phyloP scores from a whole-genome alignment of 37 sponge, comb jelly and placozoan species.

The Dysidea cf. avara region DNA sequence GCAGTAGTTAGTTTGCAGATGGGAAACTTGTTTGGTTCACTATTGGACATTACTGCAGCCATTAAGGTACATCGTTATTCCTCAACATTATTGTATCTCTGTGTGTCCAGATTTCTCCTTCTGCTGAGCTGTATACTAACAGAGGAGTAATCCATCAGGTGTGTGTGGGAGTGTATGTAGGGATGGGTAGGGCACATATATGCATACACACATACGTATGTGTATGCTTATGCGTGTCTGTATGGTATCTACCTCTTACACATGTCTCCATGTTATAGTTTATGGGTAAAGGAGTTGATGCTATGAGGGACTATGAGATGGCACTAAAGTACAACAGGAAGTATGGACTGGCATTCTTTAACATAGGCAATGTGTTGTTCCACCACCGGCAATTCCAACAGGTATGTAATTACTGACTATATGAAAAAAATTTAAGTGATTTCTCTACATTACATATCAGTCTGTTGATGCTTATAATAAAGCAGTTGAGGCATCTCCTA shows the following conservation, averaged over 20 bases:
- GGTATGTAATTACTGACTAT: not conserved
- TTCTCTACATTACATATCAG: not conserved
- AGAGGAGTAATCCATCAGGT: conserved; percentile 75
- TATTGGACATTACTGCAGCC: conserved; percentile 81
- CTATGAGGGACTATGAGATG: conserved; percentile 75
- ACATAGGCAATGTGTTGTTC: conserved; percentile 85
- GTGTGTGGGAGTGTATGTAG: too few relatives aligned
- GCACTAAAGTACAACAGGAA: conserved; percentile 69
- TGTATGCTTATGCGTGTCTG: not conserved
- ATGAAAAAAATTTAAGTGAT: not conserved
- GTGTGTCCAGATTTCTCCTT: conserved; percentile 16
- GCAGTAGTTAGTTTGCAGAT: conserved; percentile 91
- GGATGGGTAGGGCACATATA: too few relatives aligned
- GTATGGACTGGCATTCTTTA: conserved; percentile 85
- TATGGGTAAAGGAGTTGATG: conserved; percentile 66
- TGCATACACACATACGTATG: not conserved
- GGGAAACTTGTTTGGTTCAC: conserved; percentile 79
- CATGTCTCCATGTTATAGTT: conserved; percentile 33
- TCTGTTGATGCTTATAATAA: conserved; percentile 51
- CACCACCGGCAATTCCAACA: conserved; percentile 65
- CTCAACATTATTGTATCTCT: not conserved
- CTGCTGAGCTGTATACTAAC: conserved; percentile 75
- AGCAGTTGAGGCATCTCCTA: conserved; percentile 36
- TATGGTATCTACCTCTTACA: not conserved
- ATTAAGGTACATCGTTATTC: conserved; percentile 33